Conservation (phyloP, 2,113 vertebrate species). For the Cryptomyrus ogoouensis region DNA sequence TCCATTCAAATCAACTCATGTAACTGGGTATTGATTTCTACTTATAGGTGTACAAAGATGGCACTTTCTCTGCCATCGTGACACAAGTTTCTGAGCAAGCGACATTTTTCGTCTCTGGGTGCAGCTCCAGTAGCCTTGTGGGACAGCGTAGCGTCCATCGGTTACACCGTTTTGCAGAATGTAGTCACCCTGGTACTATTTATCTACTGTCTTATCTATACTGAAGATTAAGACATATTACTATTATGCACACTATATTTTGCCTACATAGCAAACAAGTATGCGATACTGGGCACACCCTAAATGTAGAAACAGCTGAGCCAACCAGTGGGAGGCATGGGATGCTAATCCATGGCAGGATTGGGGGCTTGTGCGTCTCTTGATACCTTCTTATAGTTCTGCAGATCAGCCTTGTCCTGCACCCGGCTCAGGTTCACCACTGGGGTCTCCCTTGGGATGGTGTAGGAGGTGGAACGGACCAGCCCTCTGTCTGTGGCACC, state of each 20-base stretch:
- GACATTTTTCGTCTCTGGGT: neutral
- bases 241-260: neutral
- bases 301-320: neutral
- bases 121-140: neutral
- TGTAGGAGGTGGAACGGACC: constrained; percentile 67
- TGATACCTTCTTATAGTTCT: constrained; percentile 78
- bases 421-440: constrained; percentile 64
- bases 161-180: neutral
- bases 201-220: neutral
- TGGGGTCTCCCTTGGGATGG: constrained; percentile 67
- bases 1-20: neutral
- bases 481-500: constrained; percentile 56
- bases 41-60: neutral
- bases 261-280: neutral
- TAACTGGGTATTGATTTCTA: neutral
- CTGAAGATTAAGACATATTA: neutral
- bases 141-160: neutral
- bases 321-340: neutral
- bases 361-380: neutral
- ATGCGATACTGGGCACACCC: neutral
- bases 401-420: constrained; percentile 65
- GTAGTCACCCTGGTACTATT: neutral
- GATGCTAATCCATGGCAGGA: neutral
- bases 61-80: neutral
- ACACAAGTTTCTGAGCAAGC: neutral